Evolutionary conservation across 2,888 invertebrate species (phyloP), one percentile per base, ranked within the genome.

Genomic region (Osmoderma eremita): DNA sequence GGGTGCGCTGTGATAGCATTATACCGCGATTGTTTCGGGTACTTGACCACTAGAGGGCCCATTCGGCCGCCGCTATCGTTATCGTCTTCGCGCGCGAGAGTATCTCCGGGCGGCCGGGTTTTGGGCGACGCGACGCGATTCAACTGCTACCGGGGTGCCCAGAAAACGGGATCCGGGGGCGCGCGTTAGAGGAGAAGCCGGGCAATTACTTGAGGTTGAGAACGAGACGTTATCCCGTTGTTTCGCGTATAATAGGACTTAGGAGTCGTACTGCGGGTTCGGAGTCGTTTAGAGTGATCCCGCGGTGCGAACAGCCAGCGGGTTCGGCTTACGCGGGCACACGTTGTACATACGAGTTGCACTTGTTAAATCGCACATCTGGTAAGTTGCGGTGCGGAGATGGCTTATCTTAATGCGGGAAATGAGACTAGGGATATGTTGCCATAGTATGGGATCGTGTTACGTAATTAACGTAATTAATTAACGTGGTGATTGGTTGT

Each of bases 21-120:
- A 70, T 69, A 68, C 65, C 70, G 71, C 68, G 72, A 71, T 70
- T 71, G 71, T 72, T 72, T 71, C 67, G 70, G 69, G 70, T 67
- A 71, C 71, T 72, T 72, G 72, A 72, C 72, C 72, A 71, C 65
- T 61, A 66, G 63, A 68, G 67, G 45, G 65, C 69, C 68, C 67
- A 69, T 71, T 51, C 54, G 53, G 61, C 24, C 65, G 58, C 30
- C 48, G 56, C 58, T 69, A 68, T 65, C 68, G 71, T 69, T 71
- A 71, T 69, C 65, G 68, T 39, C 67, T 61, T 61, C 58, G 45
- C 30, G 45, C 30, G 24, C 18, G 30, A 38, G 22, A 45, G 30
- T 45, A 45, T 30, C 45, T 61, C 15, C 45, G 22, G 45, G n/a
- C 54, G 15, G 18, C 18, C 18, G 38, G 17, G 18, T 39, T 15